These are phyloP conservation scores for Gryllus longicercus DNA, from an alignment of 2,888 invertebrate species.

Conservation along the genomic window DNA sequence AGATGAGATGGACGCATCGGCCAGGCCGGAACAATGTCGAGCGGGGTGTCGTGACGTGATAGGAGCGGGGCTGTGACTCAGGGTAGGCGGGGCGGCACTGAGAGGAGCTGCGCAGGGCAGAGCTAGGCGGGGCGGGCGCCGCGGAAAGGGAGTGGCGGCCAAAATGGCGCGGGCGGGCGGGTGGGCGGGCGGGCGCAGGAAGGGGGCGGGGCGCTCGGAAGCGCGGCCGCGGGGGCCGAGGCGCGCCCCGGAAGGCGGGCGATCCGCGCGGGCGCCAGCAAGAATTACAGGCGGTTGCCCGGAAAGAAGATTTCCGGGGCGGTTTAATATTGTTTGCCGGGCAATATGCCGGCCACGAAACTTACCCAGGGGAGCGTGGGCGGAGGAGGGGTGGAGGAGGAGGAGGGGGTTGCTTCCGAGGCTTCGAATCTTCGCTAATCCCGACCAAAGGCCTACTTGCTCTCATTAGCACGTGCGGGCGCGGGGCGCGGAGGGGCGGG, in stretches of 20 bases:
- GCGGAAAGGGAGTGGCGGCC: too few species aligned
- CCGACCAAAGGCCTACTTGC: neutral
- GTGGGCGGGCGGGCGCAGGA: too few species aligned
- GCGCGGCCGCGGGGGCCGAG: too few species aligned
- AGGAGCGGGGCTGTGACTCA: too few species aligned
- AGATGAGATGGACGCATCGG: too few species aligned
- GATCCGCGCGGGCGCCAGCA: neutral
- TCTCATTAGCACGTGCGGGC: neutral
- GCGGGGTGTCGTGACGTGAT: too few species aligned
- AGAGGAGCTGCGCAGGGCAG: too few species aligned
- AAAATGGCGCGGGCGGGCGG: too few species aligned
- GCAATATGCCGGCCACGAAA: neutral
- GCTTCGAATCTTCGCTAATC: constrained; percentile 1
- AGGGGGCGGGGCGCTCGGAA: too few species aligned
- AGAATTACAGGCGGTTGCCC: constrained; percentile 1
- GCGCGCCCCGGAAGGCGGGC: too few species aligned
- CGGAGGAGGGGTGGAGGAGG: neutral
- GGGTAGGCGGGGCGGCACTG: too few species aligned
- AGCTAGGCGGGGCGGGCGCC: too few species aligned
- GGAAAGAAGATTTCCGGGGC: neutral
- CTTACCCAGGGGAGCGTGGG: neutral
- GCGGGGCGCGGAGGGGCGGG: neutral
- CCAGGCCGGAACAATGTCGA: rapidly evolving
- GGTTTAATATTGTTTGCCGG: constrained; percentile 10
- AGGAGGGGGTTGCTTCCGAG: neutral